Evolutionary conservation across 2,888 invertebrate genomes (phyloP), one percentile per base, ranked within the genome.

Genomic region (Rhimphoctona megacephalus): DNA sequence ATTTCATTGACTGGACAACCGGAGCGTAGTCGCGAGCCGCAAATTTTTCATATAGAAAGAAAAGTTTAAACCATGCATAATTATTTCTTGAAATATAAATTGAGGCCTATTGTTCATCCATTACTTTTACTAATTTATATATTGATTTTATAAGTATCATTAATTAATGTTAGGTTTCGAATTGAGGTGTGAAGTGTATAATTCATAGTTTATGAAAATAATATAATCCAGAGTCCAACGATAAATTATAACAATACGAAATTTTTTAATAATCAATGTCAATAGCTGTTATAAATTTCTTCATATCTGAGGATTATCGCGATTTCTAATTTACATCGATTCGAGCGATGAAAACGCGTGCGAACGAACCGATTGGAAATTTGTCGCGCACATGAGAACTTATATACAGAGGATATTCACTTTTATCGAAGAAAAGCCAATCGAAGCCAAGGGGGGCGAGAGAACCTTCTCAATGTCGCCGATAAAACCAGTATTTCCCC

Each of bases 391-490:
- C 17, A 66, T 72, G 81, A 81, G 73, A 85, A 78, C 36, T 67
- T 52, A 73, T 39, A 74, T 54, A 39, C 46, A 46, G 73, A 57
- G 46, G 30, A 22, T n/a, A 69, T 81, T 39, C 33, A 9, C 22
- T 78, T 39, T 52, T 36, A 49, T 49, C 57, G 69, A 80, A 78
- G 73, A 85, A 85, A 85, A 81, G 78, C n/a, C 46, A 82, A 73
- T 67, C 66, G 73, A 33, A 67, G 30, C 30, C 7, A 39, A 73
- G 39, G 33, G 49, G 80, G 69, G 46, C 46, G 30, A 74, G 78
- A 79, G 85, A 85, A 85, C 82, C 74, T 79, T 85, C 74, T 85
- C 79, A 85, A 82, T 85, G 85, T 85, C 85, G 64, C 61, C 49
- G 67, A 82, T 67, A 52, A 82, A 85, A 85, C 85, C 85, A 85